Evolutionary conservation across 2,113 vertebrate genomes (phyloP).

Genomic region (Forbesichthys agassizii): DNA sequence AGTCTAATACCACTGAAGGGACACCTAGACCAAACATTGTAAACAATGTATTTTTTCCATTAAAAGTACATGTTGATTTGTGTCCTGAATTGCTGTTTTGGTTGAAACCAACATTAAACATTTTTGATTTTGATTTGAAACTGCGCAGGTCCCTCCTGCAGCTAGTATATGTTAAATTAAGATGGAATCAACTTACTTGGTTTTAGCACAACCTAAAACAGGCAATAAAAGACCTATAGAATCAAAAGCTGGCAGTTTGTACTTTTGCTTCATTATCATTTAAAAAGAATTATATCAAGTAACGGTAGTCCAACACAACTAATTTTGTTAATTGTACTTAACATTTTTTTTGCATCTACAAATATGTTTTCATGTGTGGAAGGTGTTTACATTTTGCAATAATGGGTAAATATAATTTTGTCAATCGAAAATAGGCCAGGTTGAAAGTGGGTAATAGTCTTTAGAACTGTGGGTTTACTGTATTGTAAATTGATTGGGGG

Average conservation of each 20-base stretch:
- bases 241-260: conserved; percentile 21
- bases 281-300: conserved; percentile 1
- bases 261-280: conserved; percentile 6
- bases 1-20: too few species aligned
- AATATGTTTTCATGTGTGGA: conserved; percentile 57
- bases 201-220: too few species aligned
- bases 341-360: conserved; percentile 51
- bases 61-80: not conserved
- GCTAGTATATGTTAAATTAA: too few species aligned
- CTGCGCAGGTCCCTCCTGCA: too few species aligned
- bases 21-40: too few species aligned
- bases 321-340: not conserved
- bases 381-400: conserved; percentile 79
- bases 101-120: too few species aligned
- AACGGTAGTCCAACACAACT: conserved; percentile 13
- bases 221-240: not conserved
- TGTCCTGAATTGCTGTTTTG: too few species aligned
- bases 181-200: too few species aligned
- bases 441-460: conserved; percentile 46
- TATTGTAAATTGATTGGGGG: conserved; percentile 53
- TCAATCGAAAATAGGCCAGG: conserved; percentile 47
- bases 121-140: too few species aligned
- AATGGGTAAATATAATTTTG: conserved; percentile 66
- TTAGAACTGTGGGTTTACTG: conserved; percentile 50
- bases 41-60: not conserved